Conservation (phyloP, 53 echinoderm and acorn worm genomes). For the Glandiceps talaboti region DNA sequence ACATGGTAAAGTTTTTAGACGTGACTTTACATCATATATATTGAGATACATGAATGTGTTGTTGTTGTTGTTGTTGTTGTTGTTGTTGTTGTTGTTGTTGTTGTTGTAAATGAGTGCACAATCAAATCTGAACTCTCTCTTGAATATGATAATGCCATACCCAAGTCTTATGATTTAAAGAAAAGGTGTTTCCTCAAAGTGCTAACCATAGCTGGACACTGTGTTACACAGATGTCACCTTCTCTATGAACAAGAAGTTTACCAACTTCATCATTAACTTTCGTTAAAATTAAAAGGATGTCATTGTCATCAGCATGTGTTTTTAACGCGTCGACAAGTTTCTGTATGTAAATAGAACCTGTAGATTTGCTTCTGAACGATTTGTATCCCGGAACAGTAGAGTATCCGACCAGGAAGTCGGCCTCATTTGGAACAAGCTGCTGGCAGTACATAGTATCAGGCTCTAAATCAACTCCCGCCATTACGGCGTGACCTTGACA, state of each 20-base stretch:
- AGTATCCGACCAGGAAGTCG: slow-evolving; percentile 69
- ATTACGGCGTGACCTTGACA: neutral
- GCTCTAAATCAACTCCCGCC: neutral
- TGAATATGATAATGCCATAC: too few species aligned
- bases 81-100: too few species aligned
- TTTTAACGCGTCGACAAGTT: slow-evolving; percentile 57
- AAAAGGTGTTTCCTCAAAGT: too few species aligned
- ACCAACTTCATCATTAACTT: slow-evolving; percentile 57
- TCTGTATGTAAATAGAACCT: slow-evolving; percentile 41
- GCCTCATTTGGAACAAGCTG: slow-evolving; percentile 56
- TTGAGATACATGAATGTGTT: too few species aligned
- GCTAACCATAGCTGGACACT: too few species aligned
- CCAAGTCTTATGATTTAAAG: too few species aligned
- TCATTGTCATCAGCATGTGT: slow-evolving; percentile 65
- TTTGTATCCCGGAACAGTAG: slow-evolving; percentile 52
- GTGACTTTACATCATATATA: too few species aligned
- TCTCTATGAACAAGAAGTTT: slow-evolving; percentile 25
- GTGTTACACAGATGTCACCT: too few species aligned
- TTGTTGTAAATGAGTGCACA: too few species aligned
- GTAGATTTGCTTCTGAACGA: neutral
- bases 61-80: too few species aligned
- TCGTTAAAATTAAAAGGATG: slow-evolving; percentile 54
- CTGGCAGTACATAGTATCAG: neutral
- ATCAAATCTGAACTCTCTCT: too few species aligned
- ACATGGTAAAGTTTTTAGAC: too few species aligned